phyloP scores from a whole-genome alignment of 2,797 vertebrate species.

The Falco cherrug region DNA sequence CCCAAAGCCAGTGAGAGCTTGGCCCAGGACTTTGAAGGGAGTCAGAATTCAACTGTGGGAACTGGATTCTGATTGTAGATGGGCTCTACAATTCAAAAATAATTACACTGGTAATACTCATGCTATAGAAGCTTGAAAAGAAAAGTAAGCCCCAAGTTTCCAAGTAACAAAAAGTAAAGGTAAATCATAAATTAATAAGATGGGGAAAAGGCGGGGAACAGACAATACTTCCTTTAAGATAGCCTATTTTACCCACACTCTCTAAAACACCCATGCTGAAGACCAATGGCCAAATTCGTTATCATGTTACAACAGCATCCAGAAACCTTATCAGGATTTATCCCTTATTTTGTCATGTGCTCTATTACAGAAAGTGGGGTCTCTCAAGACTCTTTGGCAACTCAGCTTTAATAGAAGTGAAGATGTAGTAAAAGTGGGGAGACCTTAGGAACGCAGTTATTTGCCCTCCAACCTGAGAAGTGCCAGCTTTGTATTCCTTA shows the following conservation, averaged over 20 bases:
- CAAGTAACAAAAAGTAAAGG: background rate
- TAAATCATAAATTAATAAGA: background rate
- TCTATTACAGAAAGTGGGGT: background rate
- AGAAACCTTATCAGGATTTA: slow-evolving; percentile 53
- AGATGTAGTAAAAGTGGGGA: background rate
- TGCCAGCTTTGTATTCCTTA: background rate
- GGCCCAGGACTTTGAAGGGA: background rate
- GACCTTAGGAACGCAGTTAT: background rate
- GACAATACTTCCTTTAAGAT: background rate
- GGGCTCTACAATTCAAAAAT: background rate
- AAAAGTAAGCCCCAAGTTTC: background rate
- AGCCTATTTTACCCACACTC: background rate
- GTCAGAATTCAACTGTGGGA: background rate
- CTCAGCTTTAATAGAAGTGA: background rate
- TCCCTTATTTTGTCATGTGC: background rate
- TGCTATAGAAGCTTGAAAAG: background rate
- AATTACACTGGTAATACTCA: background rate
- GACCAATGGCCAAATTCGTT: slow-evolving; percentile 3
- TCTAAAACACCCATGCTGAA: slow-evolving; percentile 39
- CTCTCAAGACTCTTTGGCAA: background rate
- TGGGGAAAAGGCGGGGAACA: background rate
- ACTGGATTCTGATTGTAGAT: background rate
- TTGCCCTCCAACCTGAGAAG: background rate
- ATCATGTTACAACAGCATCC: background rate
- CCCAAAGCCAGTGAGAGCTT: background rate